phyloP scores from a whole-genome alignment of 2,113 vertebrate species.

The Chloropsis hardwickii region DNA sequence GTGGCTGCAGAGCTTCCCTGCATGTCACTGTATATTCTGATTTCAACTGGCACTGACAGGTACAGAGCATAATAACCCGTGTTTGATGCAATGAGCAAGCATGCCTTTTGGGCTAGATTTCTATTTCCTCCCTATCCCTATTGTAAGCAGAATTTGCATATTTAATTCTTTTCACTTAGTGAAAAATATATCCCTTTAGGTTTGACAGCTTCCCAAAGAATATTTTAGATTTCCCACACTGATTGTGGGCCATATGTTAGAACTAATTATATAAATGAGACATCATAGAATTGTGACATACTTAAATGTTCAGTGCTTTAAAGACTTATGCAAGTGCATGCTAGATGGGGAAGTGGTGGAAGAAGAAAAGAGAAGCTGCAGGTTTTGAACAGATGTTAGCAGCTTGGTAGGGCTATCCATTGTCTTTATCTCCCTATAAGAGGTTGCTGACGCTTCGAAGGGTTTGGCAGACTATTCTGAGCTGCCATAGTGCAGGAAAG shows the following conservation, averaged over 20 bases:
- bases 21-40: not conserved
- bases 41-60: slow-evolving; percentile 47
- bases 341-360: slow-evolving; percentile 60
- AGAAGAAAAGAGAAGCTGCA: slow-evolving; percentile 50
- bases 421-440: slow-evolving; percentile 65
- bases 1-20: not conserved
- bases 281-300: slow-evolving; percentile 75
- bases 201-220: slow-evolving; percentile 78
- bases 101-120: slow-evolving; percentile 63
- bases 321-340: slow-evolving; percentile 70
- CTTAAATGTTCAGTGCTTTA: slow-evolving; percentile 69
- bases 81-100: slow-evolving; percentile 46
- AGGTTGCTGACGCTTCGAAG: slow-evolving; percentile 54
- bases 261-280: slow-evolving; percentile 84
- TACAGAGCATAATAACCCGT: not conserved
- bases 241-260: slow-evolving; percentile 82
- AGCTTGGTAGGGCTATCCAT: slow-evolving; percentile 44
- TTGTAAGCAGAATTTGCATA: slow-evolving; percentile 66
- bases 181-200: slow-evolving; percentile 74
- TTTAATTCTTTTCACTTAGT: slow-evolving; percentile 70
- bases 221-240: slow-evolving; percentile 77
- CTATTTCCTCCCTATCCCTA: slow-evolving; percentile 52
- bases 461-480: slow-evolving; percentile 55
- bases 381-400: slow-evolving; percentile 75
- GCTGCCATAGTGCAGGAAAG: slow-evolving; percentile 4